phyloP scores from a whole-genome alignment of 2,113 vertebrate species.

The Solea senegalensis region DNA sequence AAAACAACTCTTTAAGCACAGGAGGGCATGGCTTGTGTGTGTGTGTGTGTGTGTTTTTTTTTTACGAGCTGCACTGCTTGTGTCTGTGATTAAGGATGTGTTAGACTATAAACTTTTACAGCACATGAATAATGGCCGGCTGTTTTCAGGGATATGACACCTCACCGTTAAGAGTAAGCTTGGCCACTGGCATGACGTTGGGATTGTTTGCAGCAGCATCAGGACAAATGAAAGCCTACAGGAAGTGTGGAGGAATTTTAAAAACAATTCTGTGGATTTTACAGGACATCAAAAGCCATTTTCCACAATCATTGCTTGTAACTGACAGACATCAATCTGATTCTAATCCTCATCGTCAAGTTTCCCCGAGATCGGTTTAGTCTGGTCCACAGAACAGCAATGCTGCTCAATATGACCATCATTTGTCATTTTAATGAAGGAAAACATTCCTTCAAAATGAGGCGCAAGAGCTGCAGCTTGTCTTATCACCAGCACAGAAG shows the following conservation, averaged over 20 bases:
- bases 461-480: not conserved
- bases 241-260: no score
- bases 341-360: constrained; percentile 3
- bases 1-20: constrained; percentile 52
- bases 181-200: constrained; percentile 25
- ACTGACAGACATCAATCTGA: constrained; percentile 2
- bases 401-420: not conserved
- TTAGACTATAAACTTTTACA: constrained; percentile 72
- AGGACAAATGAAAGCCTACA: not conserved
- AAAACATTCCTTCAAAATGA: no score
- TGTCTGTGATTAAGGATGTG: constrained; percentile 67
- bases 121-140: constrained; percentile 61
- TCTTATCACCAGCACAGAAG: constrained; percentile 21
- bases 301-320: constrained; percentile 10
- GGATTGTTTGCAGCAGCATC: constrained; percentile 30
- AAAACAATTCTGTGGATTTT: not conserved
- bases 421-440: not conserved
- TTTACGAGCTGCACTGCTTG: constrained; percentile 66
- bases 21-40: constrained; percentile 9
- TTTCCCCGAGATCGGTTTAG: not conserved
- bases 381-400: not conserved
- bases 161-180: constrained; percentile 38
- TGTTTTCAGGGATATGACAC: constrained; percentile 62
- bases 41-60: not conserved
- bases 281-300: not conserved